Conservation (phyloP, 2,888 invertebrate species). For the Oligia fasciuncula region DNA sequence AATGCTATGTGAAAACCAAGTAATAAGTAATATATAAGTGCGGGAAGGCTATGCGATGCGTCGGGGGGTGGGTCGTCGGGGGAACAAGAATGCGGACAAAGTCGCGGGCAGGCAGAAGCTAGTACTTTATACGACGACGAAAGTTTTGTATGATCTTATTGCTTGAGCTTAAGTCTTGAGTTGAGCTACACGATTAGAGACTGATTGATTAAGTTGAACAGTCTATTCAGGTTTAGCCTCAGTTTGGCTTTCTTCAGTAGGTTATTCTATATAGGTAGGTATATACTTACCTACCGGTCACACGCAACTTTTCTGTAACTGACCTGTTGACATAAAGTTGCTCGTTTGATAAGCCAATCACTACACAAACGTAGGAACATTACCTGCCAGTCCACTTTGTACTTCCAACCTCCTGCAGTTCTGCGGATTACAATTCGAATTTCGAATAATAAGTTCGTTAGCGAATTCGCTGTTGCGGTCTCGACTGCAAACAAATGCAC, state of each 20-base stretch:
- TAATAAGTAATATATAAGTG: too few relatives aligned
- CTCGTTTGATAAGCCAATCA: conserved; percentile 21
- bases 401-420: conserved; percentile 51
- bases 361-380: conserved; percentile 41
- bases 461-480: conserved; percentile 78
- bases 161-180: too few relatives aligned
- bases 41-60: too few relatives aligned
- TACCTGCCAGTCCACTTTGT: conserved; percentile 49
- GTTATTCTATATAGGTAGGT: neutral
- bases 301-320: neutral
- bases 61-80: too few relatives aligned
- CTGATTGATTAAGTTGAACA: neutral
- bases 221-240: neutral
- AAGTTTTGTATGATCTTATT: neutral
- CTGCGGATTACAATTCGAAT: conserved; percentile 74
- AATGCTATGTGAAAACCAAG: too few relatives aligned
- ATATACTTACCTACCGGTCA: neutral
- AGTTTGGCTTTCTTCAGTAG: neutral
- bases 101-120: too few relatives aligned
- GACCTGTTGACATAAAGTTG: neutral
- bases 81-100: too few relatives aligned
- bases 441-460: conserved; percentile 84
- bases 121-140: neutral
- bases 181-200: too few relatives aligned
- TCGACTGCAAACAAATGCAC: conserved; percentile 72